Percentiles rank a stretch among this genome's conserved stretches.
Evolutionary conservation across 2,797 vertebrate species (phyloP).

Genomic region (Lepilemur ruficaudatus): DNA sequence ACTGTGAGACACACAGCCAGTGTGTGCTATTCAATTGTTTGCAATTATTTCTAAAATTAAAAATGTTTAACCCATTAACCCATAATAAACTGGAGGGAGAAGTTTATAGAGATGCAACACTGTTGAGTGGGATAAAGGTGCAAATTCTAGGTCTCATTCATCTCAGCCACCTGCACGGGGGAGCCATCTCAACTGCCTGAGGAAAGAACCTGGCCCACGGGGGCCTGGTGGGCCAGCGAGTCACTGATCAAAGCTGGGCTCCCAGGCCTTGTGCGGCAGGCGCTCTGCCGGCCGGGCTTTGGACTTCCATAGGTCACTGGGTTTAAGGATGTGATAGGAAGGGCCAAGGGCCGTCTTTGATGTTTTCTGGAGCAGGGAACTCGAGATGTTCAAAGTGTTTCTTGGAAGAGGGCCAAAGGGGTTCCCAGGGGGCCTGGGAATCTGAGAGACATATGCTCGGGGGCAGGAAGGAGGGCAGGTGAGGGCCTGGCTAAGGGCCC

Average conservation of each 20-base stretch:
- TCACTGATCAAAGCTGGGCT: not conserved
- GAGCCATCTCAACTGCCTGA: not conserved
- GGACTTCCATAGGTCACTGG: not conserved
- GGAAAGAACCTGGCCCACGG: not conserved
- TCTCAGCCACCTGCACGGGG: not conserved
- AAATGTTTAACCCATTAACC: slow-evolving; percentile 41
- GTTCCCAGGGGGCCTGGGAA: not conserved
- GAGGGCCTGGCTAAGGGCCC: not conserved
- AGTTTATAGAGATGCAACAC: not conserved
- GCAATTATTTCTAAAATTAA: slow-evolving; percentile 52
- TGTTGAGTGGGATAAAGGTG: accelerated
- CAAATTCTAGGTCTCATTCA: not conserved
- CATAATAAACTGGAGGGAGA: not conserved
- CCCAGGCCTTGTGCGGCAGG: not conserved
- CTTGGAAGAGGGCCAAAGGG: not conserved
- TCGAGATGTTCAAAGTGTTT: not conserved
- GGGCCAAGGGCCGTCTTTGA: not conserved
- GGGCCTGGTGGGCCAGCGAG: not conserved
- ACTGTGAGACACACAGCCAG: not conserved
- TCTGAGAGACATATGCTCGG: not conserved
- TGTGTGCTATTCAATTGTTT: slow-evolving; percentile 6
- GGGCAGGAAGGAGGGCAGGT: not conserved
- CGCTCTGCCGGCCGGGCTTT: accelerated
- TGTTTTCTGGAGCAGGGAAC: not conserved
- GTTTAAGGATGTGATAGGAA: not conserved